These are phyloP conservation scores for Epizoanthus scotinus DNA, from an alignment of 92 coral and sea anemone genomes.

Conservation along the genomic window DNA sequence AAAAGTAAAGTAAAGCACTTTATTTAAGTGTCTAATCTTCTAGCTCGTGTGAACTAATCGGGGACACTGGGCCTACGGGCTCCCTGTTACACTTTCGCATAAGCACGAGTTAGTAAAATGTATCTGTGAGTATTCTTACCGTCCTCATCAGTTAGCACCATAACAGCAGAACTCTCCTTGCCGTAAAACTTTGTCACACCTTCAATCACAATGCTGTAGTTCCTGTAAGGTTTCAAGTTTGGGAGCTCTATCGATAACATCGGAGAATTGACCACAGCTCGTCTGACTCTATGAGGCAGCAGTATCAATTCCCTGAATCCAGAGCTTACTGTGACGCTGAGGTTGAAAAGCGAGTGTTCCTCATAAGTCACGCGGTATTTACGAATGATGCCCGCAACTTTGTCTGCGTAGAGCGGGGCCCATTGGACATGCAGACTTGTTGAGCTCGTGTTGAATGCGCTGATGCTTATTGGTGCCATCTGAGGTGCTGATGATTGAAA, in stretches of 20 bases:
- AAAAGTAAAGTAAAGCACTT: no score
- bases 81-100: no score
- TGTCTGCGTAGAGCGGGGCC: slow-evolving; percentile 55
- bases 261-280: slow-evolving; percentile 33
- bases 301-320: not conserved
- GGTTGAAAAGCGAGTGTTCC: slow-evolving; percentile 16
- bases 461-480: slow-evolving; percentile 59
- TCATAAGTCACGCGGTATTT: slow-evolving; percentile 58
- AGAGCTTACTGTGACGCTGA: not conserved
- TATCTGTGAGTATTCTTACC: slow-evolving; percentile 49
- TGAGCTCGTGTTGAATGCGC: slow-evolving; percentile 70
- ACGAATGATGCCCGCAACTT: slow-evolving; percentile 70
- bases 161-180: slow-evolving; percentile 52
- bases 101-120: not conserved
- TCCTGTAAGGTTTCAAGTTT: slow-evolving; percentile 61
- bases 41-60: no score
- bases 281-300: not conserved
- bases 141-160: slow-evolving; percentile 67
- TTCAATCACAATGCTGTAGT: slow-evolving; percentile 62
- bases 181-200: slow-evolving; percentile 72
- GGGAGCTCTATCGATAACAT: slow-evolving; percentile 50
- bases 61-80: no score
- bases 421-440: slow-evolving; percentile 65
- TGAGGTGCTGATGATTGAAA: slow-evolving; percentile 62
- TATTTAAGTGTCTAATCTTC: no score